A percentile compares a stretch with the other conserved stretches of the same genome.
Evolutionary conservation across 1,140 invertebrate genomes (phyloP).

Genomic region (Bilobella aurantiaca): DNA sequence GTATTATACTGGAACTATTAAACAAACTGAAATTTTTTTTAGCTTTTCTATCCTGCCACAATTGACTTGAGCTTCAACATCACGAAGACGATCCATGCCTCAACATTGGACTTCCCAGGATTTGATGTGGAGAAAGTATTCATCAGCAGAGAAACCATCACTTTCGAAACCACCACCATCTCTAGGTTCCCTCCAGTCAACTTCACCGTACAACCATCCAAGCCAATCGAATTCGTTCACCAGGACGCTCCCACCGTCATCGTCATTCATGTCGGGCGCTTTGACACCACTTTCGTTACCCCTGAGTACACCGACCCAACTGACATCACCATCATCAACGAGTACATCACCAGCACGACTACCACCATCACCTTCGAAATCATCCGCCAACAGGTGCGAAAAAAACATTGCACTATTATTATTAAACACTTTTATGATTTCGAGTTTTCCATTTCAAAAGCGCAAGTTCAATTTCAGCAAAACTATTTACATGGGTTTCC

Average conservation of each 20-base stretch:
- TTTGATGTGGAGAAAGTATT: not conserved
- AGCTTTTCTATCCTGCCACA: not conserved
- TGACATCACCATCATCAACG: not conserved
- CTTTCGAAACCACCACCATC: not conserved
- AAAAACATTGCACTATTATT: no score
- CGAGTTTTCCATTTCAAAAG: no score
- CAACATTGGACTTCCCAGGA: not conserved
- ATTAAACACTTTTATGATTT: no score
- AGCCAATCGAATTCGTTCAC: not conserved
- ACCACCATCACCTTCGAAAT: not conserved
- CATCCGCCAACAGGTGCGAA: not conserved
- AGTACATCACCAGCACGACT: not conserved
- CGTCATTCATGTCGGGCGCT: not conserved
- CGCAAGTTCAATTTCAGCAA: no score
- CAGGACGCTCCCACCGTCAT: not conserved
- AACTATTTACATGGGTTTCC: no score
- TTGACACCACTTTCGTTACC: not conserved
- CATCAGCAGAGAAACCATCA: not conserved
- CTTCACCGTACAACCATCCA: not conserved
- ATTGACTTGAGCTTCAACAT: not conserved
- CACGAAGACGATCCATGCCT: not conserved
- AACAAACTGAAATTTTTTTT: no score
- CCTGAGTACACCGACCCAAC: not conserved
- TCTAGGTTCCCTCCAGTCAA: not conserved
- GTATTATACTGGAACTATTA: no score